Percentiles rank a stretch among this genome's conserved stretches.
Conservation (phyloP, 2,113 vertebrate species). For the Silurus glanis region DNA sequence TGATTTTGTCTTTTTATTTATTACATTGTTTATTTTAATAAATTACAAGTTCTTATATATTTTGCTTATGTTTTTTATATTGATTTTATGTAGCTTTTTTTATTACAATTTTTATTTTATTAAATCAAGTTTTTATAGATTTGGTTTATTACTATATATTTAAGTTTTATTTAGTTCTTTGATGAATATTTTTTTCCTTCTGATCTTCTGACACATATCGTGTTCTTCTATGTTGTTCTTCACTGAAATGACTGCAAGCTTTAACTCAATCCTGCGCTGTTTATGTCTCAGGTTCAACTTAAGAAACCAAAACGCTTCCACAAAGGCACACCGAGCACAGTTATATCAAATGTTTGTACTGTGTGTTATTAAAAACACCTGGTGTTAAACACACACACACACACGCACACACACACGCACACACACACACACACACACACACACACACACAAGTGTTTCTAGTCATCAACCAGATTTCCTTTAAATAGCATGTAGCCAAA, state of each 20-base stretch:
- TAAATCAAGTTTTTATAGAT: no score
- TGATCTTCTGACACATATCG: no score
- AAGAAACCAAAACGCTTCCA: slow-evolving; percentile 66
- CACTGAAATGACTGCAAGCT: neutral
- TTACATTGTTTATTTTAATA: no score
- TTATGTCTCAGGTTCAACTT: slow-evolving; percentile 70
- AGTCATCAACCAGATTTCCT: slow-evolving; percentile 38
- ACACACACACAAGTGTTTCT: slow-evolving; percentile 4
- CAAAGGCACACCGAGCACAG: slow-evolving; percentile 70
- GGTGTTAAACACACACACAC: slow-evolving; percentile 65
- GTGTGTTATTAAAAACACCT: slow-evolving; percentile 74
- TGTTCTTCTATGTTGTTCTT: no score
- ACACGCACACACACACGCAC: slow-evolving; percentile 17
- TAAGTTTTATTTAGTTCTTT: no score
- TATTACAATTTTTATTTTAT: no score
- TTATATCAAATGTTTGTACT: slow-evolving; percentile 74
- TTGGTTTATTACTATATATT: no score
- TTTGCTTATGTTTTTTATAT: no score
- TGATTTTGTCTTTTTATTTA: no score
- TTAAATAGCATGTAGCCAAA: slow-evolving; percentile 32
- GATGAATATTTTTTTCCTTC: no score
- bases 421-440: slow-evolving; percentile 50
- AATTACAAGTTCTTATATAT: no score
- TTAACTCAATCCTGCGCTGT: slow-evolving; percentile 71
- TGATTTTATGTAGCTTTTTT: no score